Evolutionary conservation across 1,140 invertebrate species (phyloP).

Genomic region (Nomia melanderi): DNA sequence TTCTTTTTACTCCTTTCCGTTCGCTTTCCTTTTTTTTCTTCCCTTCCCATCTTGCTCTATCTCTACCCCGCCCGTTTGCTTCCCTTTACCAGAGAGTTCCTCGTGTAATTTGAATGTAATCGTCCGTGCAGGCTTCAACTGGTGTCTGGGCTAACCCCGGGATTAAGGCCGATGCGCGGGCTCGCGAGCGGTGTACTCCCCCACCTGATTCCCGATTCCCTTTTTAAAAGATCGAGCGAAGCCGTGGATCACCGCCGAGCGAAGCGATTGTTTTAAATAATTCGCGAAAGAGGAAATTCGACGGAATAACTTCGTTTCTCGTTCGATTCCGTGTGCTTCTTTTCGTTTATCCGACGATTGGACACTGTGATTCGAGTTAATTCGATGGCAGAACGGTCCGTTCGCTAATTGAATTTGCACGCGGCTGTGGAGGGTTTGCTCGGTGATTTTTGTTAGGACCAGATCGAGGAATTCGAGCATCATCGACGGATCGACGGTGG

Average conservation of each 20-base stretch:
- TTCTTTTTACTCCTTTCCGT: too few species aligned
- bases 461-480: conserved; percentile 46
- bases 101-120: conserved; percentile 8
- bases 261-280: too few species aligned
- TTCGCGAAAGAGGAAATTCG: too few species aligned
- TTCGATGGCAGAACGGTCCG: too few species aligned
- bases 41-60: too few species aligned
- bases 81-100: not conserved
- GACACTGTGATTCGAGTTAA: too few species aligned
- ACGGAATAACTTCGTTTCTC: too few species aligned
- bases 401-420: conserved; percentile 16
- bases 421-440: not conserved
- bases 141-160: not conserved
- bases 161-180: not conserved
- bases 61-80: too few species aligned
- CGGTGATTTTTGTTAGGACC: conserved; percentile 32
- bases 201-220: conserved; percentile 25
- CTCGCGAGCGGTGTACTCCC: not conserved
- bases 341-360: too few species aligned
- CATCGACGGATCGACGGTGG: conserved; percentile 35
- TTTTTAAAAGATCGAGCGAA: conserved; percentile 26
- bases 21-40: too few species aligned
- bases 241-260: too few species aligned
- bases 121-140: not conserved
- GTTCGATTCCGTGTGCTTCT: too few species aligned